phyloP scores from a whole-genome alignment of 2,888 invertebrate genomes.

The Hesperia comma region DNA sequence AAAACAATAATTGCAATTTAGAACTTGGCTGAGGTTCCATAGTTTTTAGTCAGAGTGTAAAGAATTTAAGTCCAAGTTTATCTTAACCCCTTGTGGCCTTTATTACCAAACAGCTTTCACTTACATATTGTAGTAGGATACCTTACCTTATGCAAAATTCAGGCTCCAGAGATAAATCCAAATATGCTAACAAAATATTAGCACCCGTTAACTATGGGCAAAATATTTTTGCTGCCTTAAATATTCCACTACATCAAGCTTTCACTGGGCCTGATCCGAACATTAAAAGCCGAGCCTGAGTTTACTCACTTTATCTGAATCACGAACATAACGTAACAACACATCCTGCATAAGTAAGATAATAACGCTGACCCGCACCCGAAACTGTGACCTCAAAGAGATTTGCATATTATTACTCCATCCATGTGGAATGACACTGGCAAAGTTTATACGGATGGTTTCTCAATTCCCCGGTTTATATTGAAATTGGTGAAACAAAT shows the following conservation, averaged over 20 bases:
- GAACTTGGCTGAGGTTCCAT: no score
- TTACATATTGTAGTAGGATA: no score
- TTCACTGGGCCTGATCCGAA: background rate
- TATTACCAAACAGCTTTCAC: no score
- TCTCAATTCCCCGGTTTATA: constrained; percentile 3
- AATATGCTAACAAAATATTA: no score
- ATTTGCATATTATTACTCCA: constrained; percentile 32
- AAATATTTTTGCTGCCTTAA: no score
- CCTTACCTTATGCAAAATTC: no score
- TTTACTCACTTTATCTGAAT: constrained; percentile 25
- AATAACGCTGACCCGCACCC: constrained; percentile 27
- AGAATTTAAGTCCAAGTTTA: no score
- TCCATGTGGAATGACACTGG: constrained; percentile 21
- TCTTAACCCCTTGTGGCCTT: no score
- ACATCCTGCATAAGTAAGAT: constrained; percentile 32
- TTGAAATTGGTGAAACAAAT: constrained; percentile 6
- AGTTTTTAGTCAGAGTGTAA: no score
- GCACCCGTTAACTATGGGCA: no score
- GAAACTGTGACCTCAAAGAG: constrained; percentile 21
- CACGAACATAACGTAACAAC: constrained; percentile 21
- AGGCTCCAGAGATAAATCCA: no score
- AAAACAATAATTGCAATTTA: no score
- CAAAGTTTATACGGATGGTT: constrained; percentile 8
- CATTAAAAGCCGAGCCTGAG: background rate
- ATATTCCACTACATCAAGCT: background rate